Percentiles rank a stretch among this genome's conserved stretches.
phyloP scores from a whole-genome alignment of 2,797 vertebrate genomes.

The Fundulus diaphanus region DNA sequence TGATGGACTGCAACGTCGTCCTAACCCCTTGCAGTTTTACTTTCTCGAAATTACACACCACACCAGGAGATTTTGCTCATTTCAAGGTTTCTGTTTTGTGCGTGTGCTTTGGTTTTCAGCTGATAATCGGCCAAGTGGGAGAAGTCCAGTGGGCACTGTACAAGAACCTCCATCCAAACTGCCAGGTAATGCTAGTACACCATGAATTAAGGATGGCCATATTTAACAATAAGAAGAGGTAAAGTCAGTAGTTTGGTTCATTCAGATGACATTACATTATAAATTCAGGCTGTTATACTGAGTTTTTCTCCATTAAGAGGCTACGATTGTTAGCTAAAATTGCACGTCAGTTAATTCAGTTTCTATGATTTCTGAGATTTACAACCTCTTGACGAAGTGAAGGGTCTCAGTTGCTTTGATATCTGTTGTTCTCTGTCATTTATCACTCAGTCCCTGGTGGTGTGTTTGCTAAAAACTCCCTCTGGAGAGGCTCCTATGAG shows the following conservation, averaged over 20 bases:
- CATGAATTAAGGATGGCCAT: background rate
- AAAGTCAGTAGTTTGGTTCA: background rate
- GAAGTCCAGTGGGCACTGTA: slow-evolving; percentile 85
- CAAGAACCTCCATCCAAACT: slow-evolving; percentile 88
- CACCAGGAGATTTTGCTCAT: background rate
- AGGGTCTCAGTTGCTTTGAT: background rate
- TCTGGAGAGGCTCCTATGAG: slow-evolving; percentile 98
- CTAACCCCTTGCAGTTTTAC: background rate
- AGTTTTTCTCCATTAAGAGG: background rate
- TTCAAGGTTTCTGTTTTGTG: slow-evolving; percentile 34
- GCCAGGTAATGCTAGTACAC: slow-evolving; percentile 79
- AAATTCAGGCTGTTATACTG: background rate
- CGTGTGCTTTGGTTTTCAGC: slow-evolving; percentile 77
- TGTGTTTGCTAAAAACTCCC: slow-evolving; percentile 95
- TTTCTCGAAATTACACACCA: background rate
- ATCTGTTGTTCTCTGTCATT: background rate
- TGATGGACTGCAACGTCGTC: background rate
- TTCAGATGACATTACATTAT: background rate
- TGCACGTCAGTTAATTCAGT: background rate
- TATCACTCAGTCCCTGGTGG: slow-evolving; percentile 87
- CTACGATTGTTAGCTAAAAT: background rate
- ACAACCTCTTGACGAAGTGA: background rate
- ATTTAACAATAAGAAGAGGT: background rate
- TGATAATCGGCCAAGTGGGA: slow-evolving; percentile 91
- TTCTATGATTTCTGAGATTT: background rate